Conservation (phyloP, 1,140 invertebrate species). For the Zaprionus nigranus region DNA sequence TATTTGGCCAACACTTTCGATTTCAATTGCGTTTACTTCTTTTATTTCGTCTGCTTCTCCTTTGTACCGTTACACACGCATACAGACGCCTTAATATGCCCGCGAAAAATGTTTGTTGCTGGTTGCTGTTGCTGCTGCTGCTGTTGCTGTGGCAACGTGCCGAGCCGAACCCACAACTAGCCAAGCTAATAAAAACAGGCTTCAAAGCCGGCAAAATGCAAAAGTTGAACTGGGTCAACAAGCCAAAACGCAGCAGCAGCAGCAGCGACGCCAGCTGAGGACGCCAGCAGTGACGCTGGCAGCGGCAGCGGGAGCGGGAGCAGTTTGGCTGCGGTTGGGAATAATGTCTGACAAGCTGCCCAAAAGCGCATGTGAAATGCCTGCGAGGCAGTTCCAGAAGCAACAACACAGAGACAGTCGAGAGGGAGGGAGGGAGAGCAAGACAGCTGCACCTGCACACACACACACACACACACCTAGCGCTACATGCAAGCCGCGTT, state of each 20-base stretch:
- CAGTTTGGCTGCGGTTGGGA: conserved; percentile 21
- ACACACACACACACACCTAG: not conserved
- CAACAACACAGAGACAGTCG: not conserved
- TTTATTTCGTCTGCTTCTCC: conserved; percentile 40
- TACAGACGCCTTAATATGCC: conserved; percentile 36
- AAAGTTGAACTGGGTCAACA: conserved; percentile 84
- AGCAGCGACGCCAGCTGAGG: conserved; percentile 23
- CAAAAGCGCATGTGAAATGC: conserved; percentile 7
- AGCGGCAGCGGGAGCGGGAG: conserved; percentile 11
- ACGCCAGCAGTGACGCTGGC: conserved; percentile 13
- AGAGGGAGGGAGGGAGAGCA: not conserved
- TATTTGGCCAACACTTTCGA: conserved; percentile 70
- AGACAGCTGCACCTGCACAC: not conserved
- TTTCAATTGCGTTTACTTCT: conserved; percentile 76
- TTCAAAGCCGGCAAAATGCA: conserved; percentile 81
- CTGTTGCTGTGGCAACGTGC: conserved; percentile 19
- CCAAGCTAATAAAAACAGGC: conserved; percentile 80
- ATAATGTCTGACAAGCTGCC: conserved; percentile 12
- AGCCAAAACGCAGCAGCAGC: conserved; percentile 74
- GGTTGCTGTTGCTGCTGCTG: conserved; percentile 33
- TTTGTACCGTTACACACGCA: conserved; percentile 6
- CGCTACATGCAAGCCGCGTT: conserved; percentile 48
- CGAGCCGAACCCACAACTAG: conserved; percentile 52
- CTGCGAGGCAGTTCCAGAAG: conserved; percentile 21
- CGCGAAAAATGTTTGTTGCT: conserved; percentile 55